Conservation (phyloP, 2,113 vertebrate genomes). For the Centropristis striata region DNA sequence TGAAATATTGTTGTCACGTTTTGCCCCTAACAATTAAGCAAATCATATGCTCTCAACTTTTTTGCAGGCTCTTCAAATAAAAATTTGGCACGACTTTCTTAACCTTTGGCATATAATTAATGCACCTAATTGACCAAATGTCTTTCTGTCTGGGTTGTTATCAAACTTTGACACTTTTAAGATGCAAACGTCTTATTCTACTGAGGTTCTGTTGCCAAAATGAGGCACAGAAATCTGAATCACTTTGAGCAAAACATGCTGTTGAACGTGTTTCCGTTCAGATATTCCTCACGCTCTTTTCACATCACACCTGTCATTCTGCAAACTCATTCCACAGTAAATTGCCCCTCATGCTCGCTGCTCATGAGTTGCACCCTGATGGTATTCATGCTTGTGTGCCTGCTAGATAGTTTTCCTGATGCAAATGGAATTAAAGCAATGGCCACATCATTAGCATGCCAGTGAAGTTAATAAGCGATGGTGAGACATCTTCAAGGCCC, state of each 20-base stretch:
- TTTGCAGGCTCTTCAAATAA: not conserved
- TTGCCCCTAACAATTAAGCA: not conserved
- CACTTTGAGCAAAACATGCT: not conserved
- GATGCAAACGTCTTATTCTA: not conserved
- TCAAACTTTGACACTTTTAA: not conserved
- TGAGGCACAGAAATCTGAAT: not conserved
- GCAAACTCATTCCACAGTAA: conserved; percentile 11
- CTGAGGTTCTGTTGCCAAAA: not conserved
- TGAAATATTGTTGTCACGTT: no score
- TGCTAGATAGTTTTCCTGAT: conserved; percentile 44
- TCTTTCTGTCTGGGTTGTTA: not conserved
- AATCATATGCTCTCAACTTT: not conserved
- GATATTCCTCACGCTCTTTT: not conserved
- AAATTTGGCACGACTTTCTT: not conserved
- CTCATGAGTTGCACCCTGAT: conserved; percentile 47
- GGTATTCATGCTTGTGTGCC: conserved; percentile 33
- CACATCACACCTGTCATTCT: conserved; percentile 13
- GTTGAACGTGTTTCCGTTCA: not conserved
- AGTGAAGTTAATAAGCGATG: conserved; percentile 30
- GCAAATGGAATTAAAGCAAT: conserved; percentile 59
- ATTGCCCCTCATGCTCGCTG: conserved; percentile 18
- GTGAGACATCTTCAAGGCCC: conserved; percentile 55
- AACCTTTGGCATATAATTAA: no score
- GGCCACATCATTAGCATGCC: conserved; percentile 56
- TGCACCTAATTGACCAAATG: not conserved